phyloP scores from a whole-genome alignment of 2,888 invertebrate genomes.

The Hyalella azteca region DNA sequence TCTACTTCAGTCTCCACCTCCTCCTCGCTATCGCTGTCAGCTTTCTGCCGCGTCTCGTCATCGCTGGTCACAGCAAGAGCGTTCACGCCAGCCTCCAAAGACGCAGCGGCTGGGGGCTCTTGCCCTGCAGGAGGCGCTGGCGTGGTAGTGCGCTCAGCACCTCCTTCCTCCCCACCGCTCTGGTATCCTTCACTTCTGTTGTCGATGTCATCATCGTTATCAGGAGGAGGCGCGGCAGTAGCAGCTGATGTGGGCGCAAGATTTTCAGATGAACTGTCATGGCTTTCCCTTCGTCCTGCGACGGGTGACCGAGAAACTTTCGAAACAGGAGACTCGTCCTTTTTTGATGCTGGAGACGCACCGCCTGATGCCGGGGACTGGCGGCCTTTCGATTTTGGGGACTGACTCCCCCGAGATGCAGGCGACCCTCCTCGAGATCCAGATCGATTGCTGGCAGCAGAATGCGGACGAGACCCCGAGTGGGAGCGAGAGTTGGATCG shows the following conservation, averaged over 20 bases:
- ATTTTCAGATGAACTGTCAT: not conserved
- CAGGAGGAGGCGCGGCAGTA: not conserved
- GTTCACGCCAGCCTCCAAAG: not conserved
- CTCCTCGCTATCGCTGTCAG: conserved; percentile 60
- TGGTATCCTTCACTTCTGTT: conserved; percentile 13
- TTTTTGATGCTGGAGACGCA: not conserved
- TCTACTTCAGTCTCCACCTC: conserved; percentile 62
- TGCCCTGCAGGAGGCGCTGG: conserved; percentile 31
- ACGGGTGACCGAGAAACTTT: not conserved
- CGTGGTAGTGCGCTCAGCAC: not conserved
- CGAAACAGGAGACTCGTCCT: not conserved
- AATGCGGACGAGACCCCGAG: not conserved
- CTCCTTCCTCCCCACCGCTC: not conserved
- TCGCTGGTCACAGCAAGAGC: not conserved
- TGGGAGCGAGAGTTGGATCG: not conserved
- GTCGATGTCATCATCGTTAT: conserved; percentile 13
- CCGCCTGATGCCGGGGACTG: not conserved
- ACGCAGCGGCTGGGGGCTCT: not conserved
- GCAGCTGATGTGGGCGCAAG: not conserved
- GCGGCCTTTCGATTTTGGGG: not conserved
- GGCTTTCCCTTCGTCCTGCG: not conserved
- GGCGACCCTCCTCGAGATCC: not conserved
- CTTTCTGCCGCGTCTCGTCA: conserved; percentile 62
- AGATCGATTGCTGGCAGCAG: not conserved
- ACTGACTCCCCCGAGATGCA: not conserved